Evolutionary conservation across 2,797 vertebrate genomes (phyloP).

Genomic region (Brachyrhaphis roseni): DNA sequence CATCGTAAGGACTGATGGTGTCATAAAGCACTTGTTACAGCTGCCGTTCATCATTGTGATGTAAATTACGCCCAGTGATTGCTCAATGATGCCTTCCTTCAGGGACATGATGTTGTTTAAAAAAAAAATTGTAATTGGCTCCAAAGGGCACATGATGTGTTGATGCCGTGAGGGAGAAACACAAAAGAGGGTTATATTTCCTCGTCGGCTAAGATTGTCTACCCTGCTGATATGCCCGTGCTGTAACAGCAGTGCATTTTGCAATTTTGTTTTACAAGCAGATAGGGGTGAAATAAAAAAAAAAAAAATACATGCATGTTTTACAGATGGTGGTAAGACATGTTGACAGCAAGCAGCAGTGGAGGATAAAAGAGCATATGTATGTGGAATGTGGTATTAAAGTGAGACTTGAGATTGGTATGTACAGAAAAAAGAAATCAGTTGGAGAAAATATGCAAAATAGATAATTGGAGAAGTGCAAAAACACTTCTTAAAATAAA

Average conservation of each 20-base stretch:
- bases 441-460: slow-evolving; percentile 46
- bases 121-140: slow-evolving; percentile 76
- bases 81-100: slow-evolving; percentile 80
- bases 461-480: slow-evolving; percentile 24
- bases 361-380: slow-evolving; percentile 11
- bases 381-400: slow-evolving; percentile 23
- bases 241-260: slow-evolving; percentile 31
- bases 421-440: slow-evolving; percentile 2
- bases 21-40: slow-evolving; percentile 87
- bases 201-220: slow-evolving; percentile 43
- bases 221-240: slow-evolving; percentile 42
- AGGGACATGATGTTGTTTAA: slow-evolving; percentile 72
- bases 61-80: slow-evolving; percentile 82
- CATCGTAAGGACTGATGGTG: slow-evolving; percentile 91
- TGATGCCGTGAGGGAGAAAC: slow-evolving; percentile 60
- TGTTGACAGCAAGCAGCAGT: slow-evolving; percentile 20
- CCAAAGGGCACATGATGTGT: slow-evolving; percentile 77
- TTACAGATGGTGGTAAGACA: slow-evolving; percentile 34
- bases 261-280: slow-evolving; percentile 33
- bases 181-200: slow-evolving; percentile 61
- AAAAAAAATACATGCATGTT: slow-evolving; percentile 22
- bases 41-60: slow-evolving; percentile 84
- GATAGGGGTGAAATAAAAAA: slow-evolving; percentile 46
- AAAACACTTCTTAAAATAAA: neutral
- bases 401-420: slow-evolving; percentile 17